Base-by-base conservation (phyloP, 2,888 invertebrate species). In the Latrodectus elegans region DNA sequence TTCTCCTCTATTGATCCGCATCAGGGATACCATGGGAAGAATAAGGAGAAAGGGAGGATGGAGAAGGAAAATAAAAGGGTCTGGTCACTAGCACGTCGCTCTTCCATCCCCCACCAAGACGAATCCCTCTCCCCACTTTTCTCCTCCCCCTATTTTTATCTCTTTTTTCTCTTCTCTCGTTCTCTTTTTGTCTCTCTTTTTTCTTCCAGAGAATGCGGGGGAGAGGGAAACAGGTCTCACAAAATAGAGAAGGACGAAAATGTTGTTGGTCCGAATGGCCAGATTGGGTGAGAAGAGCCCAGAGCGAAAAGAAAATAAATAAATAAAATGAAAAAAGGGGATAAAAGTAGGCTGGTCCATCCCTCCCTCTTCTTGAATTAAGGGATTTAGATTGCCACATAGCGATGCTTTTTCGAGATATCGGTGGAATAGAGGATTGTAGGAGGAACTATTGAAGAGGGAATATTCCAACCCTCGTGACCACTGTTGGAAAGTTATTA, bases 191-290 rank as follows among this genome's bases (percentile, higher is more conserved):
- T 60, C 53, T 60, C 60, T 72, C 22, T 78, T 60, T 17, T 68
- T 52, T 55, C 72, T 77, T 76, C 60, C 51, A 74, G 85, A 74
- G 73, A 79, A 70, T 64, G 38, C 75, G n/a, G 53, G 53, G 65
- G 64, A 70, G 70, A 70, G 67, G 65, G 17, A 38, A 38, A 38
- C 38, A 38, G 38, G 38, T 38, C 38, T 17, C 38, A 84, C 65
- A 79, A 70, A 64, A 71, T 55, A 67, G 52, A 67, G 74, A 67
- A 84, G 26, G 86, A 81, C 68, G 74, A 71, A 80, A 81, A 86
- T 80, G 80, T 81, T 86, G 86, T 86, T 86, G 72, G 84, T 78
- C 65, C 38, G 77, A 67, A 71, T 70, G 85, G 76, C 76, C 71
- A 78, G 86, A 86, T 86, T 75, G 79, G 85, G 79, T 85, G 79